A percentile compares a stretch with the other conserved stretches of the same genome.
Conservation (phyloP, 1,140 invertebrate genomes). For the Sesamia nonagrioides region DNA sequence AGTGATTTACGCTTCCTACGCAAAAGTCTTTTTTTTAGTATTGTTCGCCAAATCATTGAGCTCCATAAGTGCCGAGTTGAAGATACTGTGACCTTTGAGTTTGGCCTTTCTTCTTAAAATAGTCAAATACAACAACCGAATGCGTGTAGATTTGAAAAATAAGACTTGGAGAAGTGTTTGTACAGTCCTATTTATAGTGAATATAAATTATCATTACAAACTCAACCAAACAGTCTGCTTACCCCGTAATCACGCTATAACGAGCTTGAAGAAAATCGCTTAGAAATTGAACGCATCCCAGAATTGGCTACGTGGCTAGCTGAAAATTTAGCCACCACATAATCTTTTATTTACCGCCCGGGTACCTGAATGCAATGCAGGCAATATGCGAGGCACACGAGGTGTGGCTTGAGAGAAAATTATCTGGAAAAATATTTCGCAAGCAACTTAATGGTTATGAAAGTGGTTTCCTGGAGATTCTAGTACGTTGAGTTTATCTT, state of each 20-base stretch:
- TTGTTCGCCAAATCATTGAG: no score
- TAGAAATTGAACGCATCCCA: constrained; percentile 1
- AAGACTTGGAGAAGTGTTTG: no score
- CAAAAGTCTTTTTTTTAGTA: no score
- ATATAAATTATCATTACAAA: no score
- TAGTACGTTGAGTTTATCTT: neutral
- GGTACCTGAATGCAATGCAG: constrained; percentile 2
- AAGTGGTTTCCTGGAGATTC: neutral
- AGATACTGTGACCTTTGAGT: no score
- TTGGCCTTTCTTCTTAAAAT: no score
- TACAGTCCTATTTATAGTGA: no score
- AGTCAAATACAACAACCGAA: no score
- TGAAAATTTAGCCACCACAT: constrained; percentile 9
- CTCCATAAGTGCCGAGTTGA: no score
- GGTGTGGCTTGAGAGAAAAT: constrained; percentile 19
- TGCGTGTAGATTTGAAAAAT: no score
- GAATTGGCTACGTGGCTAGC: constrained; percentile 9
- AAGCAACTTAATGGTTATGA: neutral
- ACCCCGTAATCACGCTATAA: neutral
- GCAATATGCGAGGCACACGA: constrained; percentile 1
- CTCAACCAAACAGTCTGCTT: neutral
- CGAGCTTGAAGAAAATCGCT: neutral
- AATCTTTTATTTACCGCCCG: constrained; percentile 22
- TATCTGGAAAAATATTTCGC: neutral
- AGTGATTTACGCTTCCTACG: no score